A percentile compares a stretch with the other conserved stretches of the same genome.
These are phyloP conservation scores for Cheilosia vulpina DNA, from an alignment of 2,888 invertebrate species.

Conservation along the genomic window DNA sequence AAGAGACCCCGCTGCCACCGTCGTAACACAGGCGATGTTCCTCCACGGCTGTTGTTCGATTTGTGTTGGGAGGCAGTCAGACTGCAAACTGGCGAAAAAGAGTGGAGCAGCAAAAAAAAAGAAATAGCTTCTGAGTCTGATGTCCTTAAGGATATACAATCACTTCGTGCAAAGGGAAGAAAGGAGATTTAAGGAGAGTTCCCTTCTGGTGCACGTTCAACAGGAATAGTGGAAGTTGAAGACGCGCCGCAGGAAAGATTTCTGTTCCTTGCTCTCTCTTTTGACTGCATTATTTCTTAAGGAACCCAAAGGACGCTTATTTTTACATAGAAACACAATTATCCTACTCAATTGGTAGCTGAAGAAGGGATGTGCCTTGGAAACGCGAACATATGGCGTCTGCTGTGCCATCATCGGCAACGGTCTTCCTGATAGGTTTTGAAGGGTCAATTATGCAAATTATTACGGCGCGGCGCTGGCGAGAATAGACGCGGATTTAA, in stretches of 20 bases:
- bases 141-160: slow-evolving; percentile 32
- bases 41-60: slow-evolving; percentile 21
- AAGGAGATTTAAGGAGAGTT: not conserved
- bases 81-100: slow-evolving; percentile 18
- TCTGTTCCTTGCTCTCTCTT: slow-evolving; percentile 5
- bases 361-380: slow-evolving; percentile 36
- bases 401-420: not conserved
- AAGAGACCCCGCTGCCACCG: slow-evolving; percentile 30
- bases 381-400: slow-evolving; percentile 64
- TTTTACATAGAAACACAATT: slow-evolving; percentile 62
- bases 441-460: slow-evolving; percentile 74
- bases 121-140: slow-evolving; percentile 20
- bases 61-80: slow-evolving; percentile 21
- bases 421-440: slow-evolving; percentile 54
- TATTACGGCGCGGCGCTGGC: slow-evolving; percentile 23
- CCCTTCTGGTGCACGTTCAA: slow-evolving; percentile 49
- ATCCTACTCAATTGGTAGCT: slow-evolving; percentile 52
- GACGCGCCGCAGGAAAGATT: slow-evolving; percentile 40
- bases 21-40: slow-evolving; percentile 18
- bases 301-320: not conserved
- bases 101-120: slow-evolving; percentile 4
- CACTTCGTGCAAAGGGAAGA: not conserved
- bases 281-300: slow-evolving; percentile 39
- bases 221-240: slow-evolving; percentile 57
- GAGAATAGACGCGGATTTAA: not conserved